phyloP scores from a whole-genome alignment of 1,140 invertebrate species.

The Trichogramma pretiosum region DNA sequence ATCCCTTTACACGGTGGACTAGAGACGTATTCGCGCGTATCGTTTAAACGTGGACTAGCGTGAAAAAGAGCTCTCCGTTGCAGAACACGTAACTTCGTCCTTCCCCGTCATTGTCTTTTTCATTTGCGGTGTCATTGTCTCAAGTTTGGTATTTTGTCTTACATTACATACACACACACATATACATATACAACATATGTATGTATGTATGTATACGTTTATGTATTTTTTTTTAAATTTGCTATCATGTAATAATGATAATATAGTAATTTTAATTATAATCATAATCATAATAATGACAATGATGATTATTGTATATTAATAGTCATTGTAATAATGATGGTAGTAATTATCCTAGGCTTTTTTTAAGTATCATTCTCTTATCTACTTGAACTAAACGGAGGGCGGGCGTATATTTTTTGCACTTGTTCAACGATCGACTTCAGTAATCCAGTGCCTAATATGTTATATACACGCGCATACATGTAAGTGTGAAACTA shows the following conservation, averaged over 20 bases:
- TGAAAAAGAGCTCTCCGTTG: conserved; percentile 9
- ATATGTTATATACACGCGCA: too few species aligned
- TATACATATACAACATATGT: conserved; percentile 1
- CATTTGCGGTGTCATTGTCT: background rate
- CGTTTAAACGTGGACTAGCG: conserved; percentile 11
- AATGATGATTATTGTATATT: background rate
- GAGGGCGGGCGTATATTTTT: conserved; percentile 9
- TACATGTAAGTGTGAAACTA: too few species aligned
- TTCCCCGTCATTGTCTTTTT: conserved; percentile 12
- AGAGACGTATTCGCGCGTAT: conserved; percentile 16
- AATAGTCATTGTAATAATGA: background rate
- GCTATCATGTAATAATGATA: conserved; percentile 6
- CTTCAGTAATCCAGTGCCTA: too few species aligned
- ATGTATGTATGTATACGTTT: background rate
- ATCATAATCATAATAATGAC: too few species aligned
- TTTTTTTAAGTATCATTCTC: conserved; percentile 2
- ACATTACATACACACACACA: background rate
- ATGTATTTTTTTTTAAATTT: background rate
- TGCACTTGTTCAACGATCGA: background rate
- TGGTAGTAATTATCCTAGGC: background rate
- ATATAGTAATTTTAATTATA: background rate
- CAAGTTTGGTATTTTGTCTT: background rate
- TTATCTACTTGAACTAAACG: conserved; percentile 11
- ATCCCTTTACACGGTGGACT: conserved; percentile 21
- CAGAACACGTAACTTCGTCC: conserved; percentile 9